These are phyloP conservation scores for Amblyteles armatorius DNA, from an alignment of 2,888 invertebrate genomes.

Conservation along the genomic window DNA sequence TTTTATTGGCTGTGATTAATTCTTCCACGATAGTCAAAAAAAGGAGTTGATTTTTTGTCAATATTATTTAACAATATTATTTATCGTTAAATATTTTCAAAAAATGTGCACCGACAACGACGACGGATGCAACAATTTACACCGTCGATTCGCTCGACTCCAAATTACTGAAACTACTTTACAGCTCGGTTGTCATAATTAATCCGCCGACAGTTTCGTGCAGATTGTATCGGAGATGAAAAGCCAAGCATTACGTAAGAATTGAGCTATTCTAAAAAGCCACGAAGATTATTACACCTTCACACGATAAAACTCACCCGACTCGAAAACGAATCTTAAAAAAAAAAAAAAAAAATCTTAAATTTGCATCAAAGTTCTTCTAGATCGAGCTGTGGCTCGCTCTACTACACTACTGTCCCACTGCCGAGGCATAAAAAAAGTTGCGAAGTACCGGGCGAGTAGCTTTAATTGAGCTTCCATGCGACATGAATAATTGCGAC, in stretches of 20 bases:
- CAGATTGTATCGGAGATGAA: conserved; percentile 49
- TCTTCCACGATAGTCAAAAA: neutral
- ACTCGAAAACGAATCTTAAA: neutral
- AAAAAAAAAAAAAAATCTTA: conserved; percentile 1
- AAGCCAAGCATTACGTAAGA: conserved; percentile 21
- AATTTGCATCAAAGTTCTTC: conserved; percentile 1
- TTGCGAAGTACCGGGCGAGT: neutral
- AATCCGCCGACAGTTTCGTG: conserved; percentile 33
- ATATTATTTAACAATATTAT: too few species aligned
- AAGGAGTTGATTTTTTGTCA: neutral
- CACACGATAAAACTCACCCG: neutral
- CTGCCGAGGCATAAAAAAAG: conserved; percentile 10
- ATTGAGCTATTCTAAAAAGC: conserved; percentile 32
- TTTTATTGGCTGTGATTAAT: neutral
- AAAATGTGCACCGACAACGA: too few species aligned
- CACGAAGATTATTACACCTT: conserved; percentile 33
- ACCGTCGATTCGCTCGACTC: neutral
- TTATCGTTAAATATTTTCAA: too few species aligned
- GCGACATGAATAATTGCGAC: conserved; percentile 54
- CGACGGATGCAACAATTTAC: neutral
- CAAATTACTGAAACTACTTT: neutral
- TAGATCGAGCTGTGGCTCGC: neutral
- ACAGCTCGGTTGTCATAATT: conserved; percentile 14
- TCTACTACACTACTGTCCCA: too few species aligned
- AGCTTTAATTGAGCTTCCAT: conserved; percentile 35